These are phyloP conservation scores for Allacma fusca DNA, from an alignment of 2,888 invertebrate genomes.

Conservation along the genomic window DNA sequence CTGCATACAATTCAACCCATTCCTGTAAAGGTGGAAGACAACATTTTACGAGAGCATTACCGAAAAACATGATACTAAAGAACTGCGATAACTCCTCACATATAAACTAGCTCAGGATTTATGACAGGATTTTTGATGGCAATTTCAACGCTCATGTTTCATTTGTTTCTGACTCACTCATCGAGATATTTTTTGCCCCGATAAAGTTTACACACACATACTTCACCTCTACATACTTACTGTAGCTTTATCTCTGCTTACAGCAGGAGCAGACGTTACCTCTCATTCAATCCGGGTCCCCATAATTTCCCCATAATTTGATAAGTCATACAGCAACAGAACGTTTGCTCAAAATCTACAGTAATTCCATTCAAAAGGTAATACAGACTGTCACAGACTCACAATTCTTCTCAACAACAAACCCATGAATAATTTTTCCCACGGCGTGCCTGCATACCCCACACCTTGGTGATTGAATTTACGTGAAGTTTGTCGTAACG, in stretches of 20 bases:
- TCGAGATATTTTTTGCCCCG: not conserved
- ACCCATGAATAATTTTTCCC: not conserved
- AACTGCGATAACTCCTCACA: not conserved
- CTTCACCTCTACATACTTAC: no score
- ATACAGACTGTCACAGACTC: not conserved
- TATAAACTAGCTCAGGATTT: not conserved
- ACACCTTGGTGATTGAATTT: not conserved
- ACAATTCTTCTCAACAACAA: not conserved
- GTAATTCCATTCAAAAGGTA: not conserved
- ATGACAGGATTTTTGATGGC: not conserved
- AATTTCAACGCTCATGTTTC: conserved; percentile 19
- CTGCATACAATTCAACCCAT: not conserved
- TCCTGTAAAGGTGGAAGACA: no score
- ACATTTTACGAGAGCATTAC: no score
- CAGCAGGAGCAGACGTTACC: not conserved
- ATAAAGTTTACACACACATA: not conserved
- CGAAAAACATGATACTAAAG: no score
- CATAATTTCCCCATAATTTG: no score
- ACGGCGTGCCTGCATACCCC: not conserved
- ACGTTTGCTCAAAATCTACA: not conserved
- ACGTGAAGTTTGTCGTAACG: no score
- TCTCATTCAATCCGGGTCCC: not conserved
- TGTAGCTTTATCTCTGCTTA: not conserved
- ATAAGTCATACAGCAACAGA: not conserved
- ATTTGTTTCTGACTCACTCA: conserved; percentile 20